A percentile compares a stretch with the other conserved stretches of the same genome.
Conservation (phyloP, 30 jellyfish, hydroid and myxozoan genomes). For the Hydractinia symbiolongicarpus region DNA sequence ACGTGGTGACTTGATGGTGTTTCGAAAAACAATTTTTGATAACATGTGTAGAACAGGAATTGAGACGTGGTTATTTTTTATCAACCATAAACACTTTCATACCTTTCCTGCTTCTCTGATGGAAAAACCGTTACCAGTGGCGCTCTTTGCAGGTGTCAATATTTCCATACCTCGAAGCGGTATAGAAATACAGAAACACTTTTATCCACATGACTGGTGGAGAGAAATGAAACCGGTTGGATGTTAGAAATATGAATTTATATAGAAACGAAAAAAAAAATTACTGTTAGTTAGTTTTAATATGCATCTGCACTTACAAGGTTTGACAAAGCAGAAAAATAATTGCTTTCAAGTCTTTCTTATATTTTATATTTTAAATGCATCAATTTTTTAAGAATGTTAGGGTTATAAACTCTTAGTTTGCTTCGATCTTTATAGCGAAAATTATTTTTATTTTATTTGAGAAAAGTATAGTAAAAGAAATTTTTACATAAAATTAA, state of each 20-base stretch:
- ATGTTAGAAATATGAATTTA: constrained; percentile 12
- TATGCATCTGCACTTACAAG: no score
- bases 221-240: constrained; percentile 61
- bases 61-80: constrained; percentile 60
- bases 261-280: no score
- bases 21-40: constrained; percentile 15
- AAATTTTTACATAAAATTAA: no score
- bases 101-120: constrained; percentile 51
- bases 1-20: constrained; percentile 67
- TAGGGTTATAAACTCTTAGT: no score
- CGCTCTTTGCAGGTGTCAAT: constrained; percentile 46
- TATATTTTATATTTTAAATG: no score
- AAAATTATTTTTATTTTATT: no score
- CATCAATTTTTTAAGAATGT: no score
- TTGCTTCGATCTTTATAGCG: no score
- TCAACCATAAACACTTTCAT: constrained; percentile 54
- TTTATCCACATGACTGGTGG: constrained; percentile 73
- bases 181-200: constrained; percentile 52
- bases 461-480: no score
- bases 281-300: no score
- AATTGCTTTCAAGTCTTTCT: no score
- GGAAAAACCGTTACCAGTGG: constrained; percentile 35
- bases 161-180: constrained; percentile 66
- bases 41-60: constrained; percentile 53
- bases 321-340: no score